Evolutionary conservation across 2,113 vertebrate species (phyloP).

Genomic region (Trichomycterus rosablanca): DNA sequence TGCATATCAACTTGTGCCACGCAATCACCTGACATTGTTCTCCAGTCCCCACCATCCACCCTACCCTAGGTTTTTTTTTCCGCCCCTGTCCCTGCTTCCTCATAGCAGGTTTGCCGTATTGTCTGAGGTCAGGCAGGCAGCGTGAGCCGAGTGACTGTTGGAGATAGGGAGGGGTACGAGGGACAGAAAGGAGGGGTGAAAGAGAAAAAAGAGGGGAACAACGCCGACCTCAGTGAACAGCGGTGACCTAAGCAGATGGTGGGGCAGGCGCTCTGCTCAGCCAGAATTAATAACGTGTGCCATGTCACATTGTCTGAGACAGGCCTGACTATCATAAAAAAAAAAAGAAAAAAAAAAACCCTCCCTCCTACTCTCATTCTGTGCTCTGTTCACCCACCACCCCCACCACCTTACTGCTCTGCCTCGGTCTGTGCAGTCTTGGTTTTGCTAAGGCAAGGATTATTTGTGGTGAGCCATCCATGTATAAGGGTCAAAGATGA

Average conservation of each 20-base stretch:
- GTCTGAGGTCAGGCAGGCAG: conserved; percentile 68
- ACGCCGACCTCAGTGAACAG: conserved; percentile 77
- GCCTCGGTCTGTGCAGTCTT: conserved; percentile 24
- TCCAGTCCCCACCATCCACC: conserved; percentile 14
- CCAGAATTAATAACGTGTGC: conserved; percentile 86
- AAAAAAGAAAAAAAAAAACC: conserved; percentile 6
- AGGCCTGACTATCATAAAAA: conserved; percentile 57
- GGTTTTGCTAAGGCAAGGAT: conserved; percentile 2
- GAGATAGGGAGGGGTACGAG: not conserved
- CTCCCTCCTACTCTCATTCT: conserved; percentile 42
- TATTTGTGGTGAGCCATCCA: not conserved
- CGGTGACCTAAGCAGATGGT: conserved; percentile 83
- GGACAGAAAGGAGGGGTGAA: conserved; percentile 44
- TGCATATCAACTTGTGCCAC: conserved; percentile 74
- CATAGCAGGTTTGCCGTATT: conserved; percentile 77
- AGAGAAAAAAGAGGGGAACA: conserved; percentile 24
- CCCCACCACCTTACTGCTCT: conserved; percentile 21
- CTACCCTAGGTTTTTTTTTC: conserved; percentile 40
- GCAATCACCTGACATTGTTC: conserved; percentile 75
- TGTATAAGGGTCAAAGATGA: not conserved
- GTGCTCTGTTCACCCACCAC: not conserved
- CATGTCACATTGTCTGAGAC: conserved; percentile 82
- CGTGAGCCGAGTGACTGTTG: conserved; percentile 67
- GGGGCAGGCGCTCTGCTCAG: conserved; percentile 77
- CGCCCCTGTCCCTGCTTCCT: conserved; percentile 48